A percentile compares a stretch with the other conserved stretches of the same genome.
These are phyloP conservation scores for Plagodis dolabraria DNA, from an alignment of 2,888 invertebrate genomes.

Conservation along the genomic window DNA sequence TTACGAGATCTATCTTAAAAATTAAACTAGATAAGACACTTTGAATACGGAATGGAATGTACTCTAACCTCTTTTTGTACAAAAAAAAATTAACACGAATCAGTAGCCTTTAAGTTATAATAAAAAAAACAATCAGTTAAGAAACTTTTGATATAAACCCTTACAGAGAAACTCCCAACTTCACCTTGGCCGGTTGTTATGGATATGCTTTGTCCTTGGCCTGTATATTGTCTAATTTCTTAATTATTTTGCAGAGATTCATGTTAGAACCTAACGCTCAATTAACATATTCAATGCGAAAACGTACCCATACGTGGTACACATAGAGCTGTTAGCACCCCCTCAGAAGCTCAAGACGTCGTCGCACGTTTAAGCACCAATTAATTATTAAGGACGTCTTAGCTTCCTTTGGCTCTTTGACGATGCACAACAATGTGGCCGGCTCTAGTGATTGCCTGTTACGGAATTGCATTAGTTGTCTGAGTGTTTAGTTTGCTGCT, in stretches of 20 bases:
- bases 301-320: conserved; percentile 18
- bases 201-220: background rate
- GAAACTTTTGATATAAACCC: too few species aligned
- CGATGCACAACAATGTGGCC: conserved; percentile 80
- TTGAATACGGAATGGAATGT: too few species aligned
- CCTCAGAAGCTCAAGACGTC: conserved; percentile 76
- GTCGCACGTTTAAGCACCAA: conserved; percentile 78
- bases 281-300: conserved; percentile 26
- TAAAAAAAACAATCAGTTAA: too few species aligned
- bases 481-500: conserved; percentile 43
- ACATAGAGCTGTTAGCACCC: conserved; percentile 71
- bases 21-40: too few species aligned
- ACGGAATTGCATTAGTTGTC: conserved; percentile 76
- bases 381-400: conserved; percentile 80
- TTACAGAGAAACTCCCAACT: too few species aligned
- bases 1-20: too few species aligned
- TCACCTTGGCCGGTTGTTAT: background rate
- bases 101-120: too few species aligned
- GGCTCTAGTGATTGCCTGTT: conserved; percentile 74
- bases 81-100: too few species aligned
- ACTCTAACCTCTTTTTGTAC: too few species aligned
- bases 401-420: conserved; percentile 81
- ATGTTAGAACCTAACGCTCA: conserved; percentile 18
- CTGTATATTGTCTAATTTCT: background rate
- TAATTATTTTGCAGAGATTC: background rate